Evolutionary conservation across 2,888 invertebrate species (phyloP), one percentile per base, ranked within the genome.

Genomic region (Miltochrista miniata): DNA sequence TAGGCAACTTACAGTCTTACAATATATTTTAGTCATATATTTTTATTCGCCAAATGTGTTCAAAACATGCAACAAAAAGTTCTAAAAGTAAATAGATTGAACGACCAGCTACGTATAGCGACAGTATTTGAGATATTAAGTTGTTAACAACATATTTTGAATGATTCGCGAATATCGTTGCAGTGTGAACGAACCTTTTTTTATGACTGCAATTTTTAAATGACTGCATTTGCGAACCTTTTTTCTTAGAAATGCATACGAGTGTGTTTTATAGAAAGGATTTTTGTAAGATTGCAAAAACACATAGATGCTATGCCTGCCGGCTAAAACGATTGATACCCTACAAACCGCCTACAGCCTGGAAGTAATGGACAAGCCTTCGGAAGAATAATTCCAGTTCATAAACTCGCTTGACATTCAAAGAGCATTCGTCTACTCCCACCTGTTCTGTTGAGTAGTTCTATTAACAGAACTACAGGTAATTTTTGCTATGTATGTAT

Each of bases 1-100:
- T 61, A 75, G 74, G 74, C 76, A 75, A 70, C 61, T 42, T 56
- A 65, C 74, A 74, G 74, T 74, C 74, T 74, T 70, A 60, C 8
- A 35, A 5, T 29, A 36, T 39, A 53, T 48, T 51, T 48, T 50
- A 24, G 18, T 34, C 9, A 40, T 33, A 47, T 18, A 18, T 34
- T 49, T 47, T 37, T 15, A 34, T 34, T 11, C 18, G 18, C 5
- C 18, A 40, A 5, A 5, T 15, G n/a, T 36, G 13, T 13, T 24
- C n/a, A n/a, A n/a, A n/a, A n/a, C n/a, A 2, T 1, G 1, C 9
- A 36, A 7, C 10, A 11, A 12, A 12, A 5, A 29, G 31, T 24
- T 24, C 5, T 24, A 5, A 24, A 24, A 24, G 2, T 24, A 24
- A 24, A 24, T 5, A 24, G 18, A 24, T 2, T 24, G 18, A 24